Base-by-base conservation (phyloP, 2,797 vertebrate species). In the Ibycter americanus region DNA sequence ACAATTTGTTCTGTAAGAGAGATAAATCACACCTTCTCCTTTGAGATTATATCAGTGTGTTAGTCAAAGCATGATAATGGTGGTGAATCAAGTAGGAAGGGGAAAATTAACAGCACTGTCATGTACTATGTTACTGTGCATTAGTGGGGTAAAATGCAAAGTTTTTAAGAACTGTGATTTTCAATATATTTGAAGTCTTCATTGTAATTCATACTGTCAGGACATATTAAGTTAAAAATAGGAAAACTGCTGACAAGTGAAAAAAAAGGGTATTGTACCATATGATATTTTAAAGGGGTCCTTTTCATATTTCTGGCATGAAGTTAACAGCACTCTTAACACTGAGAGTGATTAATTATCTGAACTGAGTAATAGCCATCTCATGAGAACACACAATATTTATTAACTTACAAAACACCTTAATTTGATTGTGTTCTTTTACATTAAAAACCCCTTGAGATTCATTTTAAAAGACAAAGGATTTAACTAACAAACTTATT, bases 21-120 rank as follows among this genome's bases (percentile, higher is more conserved):
- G 36, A 93, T 93, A 90, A 96, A 94, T 93, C 93, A 93, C 82
- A 80, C 51, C 38, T 58, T 47, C 55, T 93, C 93, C 90, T 93
- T 58, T 68, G 94, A 90, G 87, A 25, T 70, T 76, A 3, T 15
- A 49, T 52, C 31, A 6, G 1, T 25, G 8, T 74, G 31, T 78
- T 94, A 79, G 25, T 73, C 83, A 94, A 89, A 90, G 73, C 32
- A 51, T 51, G 62, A 4, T 78, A 78, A 79, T 76, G 34, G 20
- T 52, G 21, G 32, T 74, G 89, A 86, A 68, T 95, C 91, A 90
- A 20, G 91, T 81, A 90, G 49, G 34, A 85, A 63, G 36, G 51
- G 36, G 47, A 46, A 74, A 67, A 92, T 51, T 49, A 93, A 27
- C 49, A 38, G 36, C 72, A 6, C 47, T 66, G 47, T 52, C 4